Evolutionary conservation across 2,797 vertebrate species (phyloP).

Genomic region (Xyrichtys novacula): DNA sequence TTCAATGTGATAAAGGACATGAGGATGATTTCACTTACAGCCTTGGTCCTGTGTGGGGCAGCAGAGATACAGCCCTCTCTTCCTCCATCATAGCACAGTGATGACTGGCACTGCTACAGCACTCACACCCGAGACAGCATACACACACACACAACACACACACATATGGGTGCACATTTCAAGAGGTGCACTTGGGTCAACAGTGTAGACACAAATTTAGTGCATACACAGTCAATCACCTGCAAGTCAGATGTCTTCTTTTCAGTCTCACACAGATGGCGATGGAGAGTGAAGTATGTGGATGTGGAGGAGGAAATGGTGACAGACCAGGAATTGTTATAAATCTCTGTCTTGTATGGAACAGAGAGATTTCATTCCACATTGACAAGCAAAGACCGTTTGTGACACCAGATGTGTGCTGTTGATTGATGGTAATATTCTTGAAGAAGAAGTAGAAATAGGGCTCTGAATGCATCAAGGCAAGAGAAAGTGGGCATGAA

Average conservation of each 20-base stretch:
- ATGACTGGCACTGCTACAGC: conserved; percentile 67
- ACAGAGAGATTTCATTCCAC: conserved; percentile 71
- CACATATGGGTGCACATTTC: conserved; percentile 31
- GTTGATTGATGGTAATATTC: conserved; percentile 73
- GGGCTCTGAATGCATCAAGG: conserved; percentile 55
- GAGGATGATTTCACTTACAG: conserved; percentile 58
- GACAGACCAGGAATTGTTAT: conserved; percentile 65
- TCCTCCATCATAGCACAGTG: conserved; percentile 18
- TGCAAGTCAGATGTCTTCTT: conserved; percentile 51
- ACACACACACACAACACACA: background rate
- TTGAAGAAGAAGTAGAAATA: conserved; percentile 65
- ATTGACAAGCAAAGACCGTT: conserved; percentile 55
- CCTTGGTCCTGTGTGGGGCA: conserved; percentile 81
- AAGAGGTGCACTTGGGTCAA: conserved; percentile 34
- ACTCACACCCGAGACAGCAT: conserved; percentile 61
- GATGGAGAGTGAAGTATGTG: conserved; percentile 57
- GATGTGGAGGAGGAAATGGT: conserved; percentile 57
- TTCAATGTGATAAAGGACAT: conserved; percentile 35
- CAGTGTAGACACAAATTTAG: conserved; percentile 55
- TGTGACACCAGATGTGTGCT: conserved; percentile 57
- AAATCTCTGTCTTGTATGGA: conserved; percentile 66
- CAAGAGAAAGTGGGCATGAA: conserved; percentile 53
- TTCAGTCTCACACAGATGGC: conserved; percentile 56
- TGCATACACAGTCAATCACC: conserved; percentile 58
- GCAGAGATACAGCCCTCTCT: conserved; percentile 81